Percentiles rank a stretch among this genome's conserved stretches.
These are phyloP conservation scores for Macrobrachium nipponense DNA, from an alignment of 1,140 invertebrate genomes.

Conservation along the genomic window DNA sequence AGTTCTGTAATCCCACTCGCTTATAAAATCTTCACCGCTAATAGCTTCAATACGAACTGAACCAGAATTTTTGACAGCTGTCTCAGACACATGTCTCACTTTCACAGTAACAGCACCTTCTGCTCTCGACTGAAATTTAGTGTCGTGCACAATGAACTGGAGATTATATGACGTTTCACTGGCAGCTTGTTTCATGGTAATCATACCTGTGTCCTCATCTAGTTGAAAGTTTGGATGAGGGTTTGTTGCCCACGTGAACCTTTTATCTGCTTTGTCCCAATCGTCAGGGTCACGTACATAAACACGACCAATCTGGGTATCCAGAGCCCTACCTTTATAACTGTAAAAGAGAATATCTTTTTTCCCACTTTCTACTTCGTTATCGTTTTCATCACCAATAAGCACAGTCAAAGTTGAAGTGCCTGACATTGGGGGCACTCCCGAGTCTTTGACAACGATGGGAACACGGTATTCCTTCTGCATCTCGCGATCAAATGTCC, in stretches of 20 bases:
- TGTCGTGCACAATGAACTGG: slow-evolving; percentile 92
- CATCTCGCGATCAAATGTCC: slow-evolving; percentile 94
- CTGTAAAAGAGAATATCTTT: slow-evolving; percentile 98
- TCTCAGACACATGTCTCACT: slow-evolving; percentile 93
- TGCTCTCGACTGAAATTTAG: slow-evolving; percentile 82
- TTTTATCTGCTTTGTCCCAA: slow-evolving; percentile 97
- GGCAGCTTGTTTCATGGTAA: slow-evolving; percentile 92
- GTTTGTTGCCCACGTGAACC: slow-evolving; percentile 90
- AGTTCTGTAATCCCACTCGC: slow-evolving; percentile 91
- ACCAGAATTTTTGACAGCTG: slow-evolving; percentile 94
- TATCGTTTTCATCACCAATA: slow-evolving; percentile 95
- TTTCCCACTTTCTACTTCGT: slow-evolving; percentile 95
- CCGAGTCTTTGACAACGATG: slow-evolving; percentile 92
- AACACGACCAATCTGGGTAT: slow-evolving; percentile 93
- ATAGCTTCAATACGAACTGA: slow-evolving; percentile 94
- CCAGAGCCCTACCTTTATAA: slow-evolving; percentile 76
- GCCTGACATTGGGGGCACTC: slow-evolving; percentile 92
- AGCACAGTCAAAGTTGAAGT: slow-evolving; percentile 88
- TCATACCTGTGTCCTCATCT: slow-evolving; percentile 92
- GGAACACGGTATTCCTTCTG: slow-evolving; percentile 95
- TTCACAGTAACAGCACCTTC: slow-evolving; percentile 90
- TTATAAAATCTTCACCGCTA: slow-evolving; percentile 94
- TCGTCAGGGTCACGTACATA: slow-evolving; percentile 97
- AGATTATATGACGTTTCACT: slow-evolving; percentile 85
- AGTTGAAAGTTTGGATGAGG: slow-evolving; percentile 84